Conservation (phyloP, 2,888 invertebrate species). For the Chydorus sphaericus region DNA sequence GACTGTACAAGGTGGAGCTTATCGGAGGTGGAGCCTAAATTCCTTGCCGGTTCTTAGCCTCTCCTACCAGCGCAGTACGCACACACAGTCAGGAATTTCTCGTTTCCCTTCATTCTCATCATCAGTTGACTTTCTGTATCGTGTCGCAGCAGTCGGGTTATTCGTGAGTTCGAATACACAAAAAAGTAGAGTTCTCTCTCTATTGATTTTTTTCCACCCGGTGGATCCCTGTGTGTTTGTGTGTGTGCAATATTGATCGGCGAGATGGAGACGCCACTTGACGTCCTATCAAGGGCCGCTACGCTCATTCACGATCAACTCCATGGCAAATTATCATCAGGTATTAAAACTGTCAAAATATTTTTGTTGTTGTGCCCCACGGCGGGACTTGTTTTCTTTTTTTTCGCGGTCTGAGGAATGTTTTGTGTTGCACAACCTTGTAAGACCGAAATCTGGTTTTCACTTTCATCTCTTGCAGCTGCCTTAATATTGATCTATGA, state of each 20-base stretch:
- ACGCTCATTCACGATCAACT: slow-evolving; percentile 55
- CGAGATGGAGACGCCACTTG: slow-evolving; percentile 60
- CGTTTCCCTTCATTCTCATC: too few species aligned
- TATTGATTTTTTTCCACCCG: not conserved
- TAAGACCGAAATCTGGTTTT: too few species aligned
- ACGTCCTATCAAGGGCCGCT: slow-evolving; percentile 73
- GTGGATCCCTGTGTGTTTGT: not conserved
- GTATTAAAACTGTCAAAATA: not conserved
- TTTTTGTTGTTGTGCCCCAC: not conserved
- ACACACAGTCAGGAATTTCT: too few species aligned
- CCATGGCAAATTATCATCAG: not conserved
- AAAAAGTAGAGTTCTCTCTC: not conserved
- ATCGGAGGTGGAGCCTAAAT: not conserved
- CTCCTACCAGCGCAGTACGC: not conserved
- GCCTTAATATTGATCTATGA: too few species aligned
- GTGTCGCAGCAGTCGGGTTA: not conserved
- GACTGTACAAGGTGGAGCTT: too few species aligned
- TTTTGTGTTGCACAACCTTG: too few species aligned
- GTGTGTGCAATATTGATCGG: not conserved
- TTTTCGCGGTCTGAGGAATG: too few species aligned
- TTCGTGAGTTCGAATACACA: too few species aligned
- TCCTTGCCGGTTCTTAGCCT: slow-evolving; percentile 6
- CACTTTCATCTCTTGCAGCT: too few species aligned
- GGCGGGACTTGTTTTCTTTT: too few species aligned
- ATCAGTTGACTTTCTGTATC: slow-evolving; percentile 4